phyloP scores from a whole-genome alignment of 1,140 invertebrate species.

The Chironomus striatipennis region DNA sequence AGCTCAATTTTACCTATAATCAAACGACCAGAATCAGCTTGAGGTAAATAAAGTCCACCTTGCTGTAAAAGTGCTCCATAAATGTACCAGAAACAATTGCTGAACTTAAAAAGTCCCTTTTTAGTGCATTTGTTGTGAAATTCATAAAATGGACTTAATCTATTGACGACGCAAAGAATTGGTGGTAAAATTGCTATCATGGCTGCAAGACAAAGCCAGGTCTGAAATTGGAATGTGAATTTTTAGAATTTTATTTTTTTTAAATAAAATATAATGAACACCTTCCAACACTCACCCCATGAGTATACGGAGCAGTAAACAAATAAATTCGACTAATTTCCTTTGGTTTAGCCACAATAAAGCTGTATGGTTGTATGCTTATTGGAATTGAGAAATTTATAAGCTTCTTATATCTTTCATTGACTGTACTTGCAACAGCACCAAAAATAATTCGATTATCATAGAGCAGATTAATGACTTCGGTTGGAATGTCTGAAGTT shows the following conservation, averaged over 20 bases:
- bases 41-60: constrained; percentile 77
- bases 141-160: constrained; percentile 59
- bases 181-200: constrained; percentile 69
- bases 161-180: constrained; percentile 66
- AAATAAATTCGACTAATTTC: constrained; percentile 69
- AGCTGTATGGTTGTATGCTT: constrained; percentile 67
- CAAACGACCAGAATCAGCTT: constrained; percentile 77
- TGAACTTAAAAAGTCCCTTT: constrained; percentile 54
- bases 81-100: constrained; percentile 82
- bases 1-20: constrained; percentile 49
- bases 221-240: no score
- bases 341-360: constrained; percentile 63
- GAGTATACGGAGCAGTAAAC: constrained; percentile 77
- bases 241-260: no score
- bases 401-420: constrained; percentile 46
- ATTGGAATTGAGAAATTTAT: constrained; percentile 75
- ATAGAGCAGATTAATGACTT: constrained; percentile 28
- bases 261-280: no score
- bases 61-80: constrained; percentile 85
- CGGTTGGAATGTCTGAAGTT: not conserved
- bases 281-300: constrained; percentile 62
- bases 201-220: constrained; percentile 67
- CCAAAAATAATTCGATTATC: constrained; percentile 54
- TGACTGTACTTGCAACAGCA: constrained; percentile 62
- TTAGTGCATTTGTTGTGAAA: constrained; percentile 46